These are phyloP conservation scores for Meganola albula DNA, from an alignment of 2,888 invertebrate species.

Conservation along the genomic window DNA sequence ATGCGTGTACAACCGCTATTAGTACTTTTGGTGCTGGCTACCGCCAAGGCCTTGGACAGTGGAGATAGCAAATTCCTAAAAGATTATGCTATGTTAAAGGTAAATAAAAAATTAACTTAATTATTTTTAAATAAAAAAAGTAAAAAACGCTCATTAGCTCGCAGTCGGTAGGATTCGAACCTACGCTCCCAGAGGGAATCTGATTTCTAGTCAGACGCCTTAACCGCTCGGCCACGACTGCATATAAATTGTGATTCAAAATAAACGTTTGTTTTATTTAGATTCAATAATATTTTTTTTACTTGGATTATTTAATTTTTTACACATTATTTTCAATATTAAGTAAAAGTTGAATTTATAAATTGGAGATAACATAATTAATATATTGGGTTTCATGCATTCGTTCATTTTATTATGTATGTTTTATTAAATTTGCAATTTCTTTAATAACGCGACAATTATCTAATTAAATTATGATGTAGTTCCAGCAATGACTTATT, in stretches of 20 bases:
- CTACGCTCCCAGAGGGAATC: slow-evolving; percentile 94
- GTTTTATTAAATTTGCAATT: too few species aligned
- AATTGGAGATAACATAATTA: too few species aligned
- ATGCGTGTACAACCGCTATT: slow-evolving; percentile 32
- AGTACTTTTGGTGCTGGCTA: slow-evolving; percentile 40
- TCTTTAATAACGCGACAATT: too few species aligned
- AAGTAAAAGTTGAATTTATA: too few species aligned
- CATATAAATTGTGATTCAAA: slow-evolving; percentile 31
- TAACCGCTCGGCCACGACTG: slow-evolving; percentile 93
- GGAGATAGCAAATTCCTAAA: slow-evolving; percentile 83
- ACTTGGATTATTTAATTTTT: too few species aligned
- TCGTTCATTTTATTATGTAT: too few species aligned
- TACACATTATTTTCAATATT: too few species aligned
- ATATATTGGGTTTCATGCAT: too few species aligned
- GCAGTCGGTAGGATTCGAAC: slow-evolving; percentile 94
- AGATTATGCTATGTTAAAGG: slow-evolving; percentile 86
- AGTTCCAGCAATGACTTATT: slow-evolving; percentile 10
- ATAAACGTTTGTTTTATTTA: neutral
- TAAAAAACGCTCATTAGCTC: slow-evolving; percentile 35
- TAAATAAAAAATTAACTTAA: too few species aligned
- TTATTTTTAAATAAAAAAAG: neutral
- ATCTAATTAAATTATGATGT: too few species aligned
- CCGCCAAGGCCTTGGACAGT: slow-evolving; percentile 65
- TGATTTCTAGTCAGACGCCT: slow-evolving; percentile 94
- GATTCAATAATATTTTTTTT: too few species aligned